These are phyloP conservation scores for Trachelus stipa DNA, from an alignment of 2,888 invertebrate species.

Conservation along the genomic window DNA sequence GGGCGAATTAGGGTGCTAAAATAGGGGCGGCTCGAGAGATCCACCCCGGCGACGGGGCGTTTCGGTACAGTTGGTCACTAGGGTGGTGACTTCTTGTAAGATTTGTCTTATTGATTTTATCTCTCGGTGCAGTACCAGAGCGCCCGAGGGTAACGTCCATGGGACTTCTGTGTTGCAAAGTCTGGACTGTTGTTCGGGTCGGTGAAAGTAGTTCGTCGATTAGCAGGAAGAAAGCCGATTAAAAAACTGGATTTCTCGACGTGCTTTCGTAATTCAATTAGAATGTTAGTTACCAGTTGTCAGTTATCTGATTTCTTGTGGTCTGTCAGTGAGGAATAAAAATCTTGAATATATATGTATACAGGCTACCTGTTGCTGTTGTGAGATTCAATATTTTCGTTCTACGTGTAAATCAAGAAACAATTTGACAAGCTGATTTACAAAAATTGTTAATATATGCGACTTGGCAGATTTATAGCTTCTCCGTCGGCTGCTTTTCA, in stretches of 20 bases:
- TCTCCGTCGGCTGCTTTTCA: neutral
- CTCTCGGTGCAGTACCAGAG: constrained; percentile 11
- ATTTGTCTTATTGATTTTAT: constrained; percentile 16
- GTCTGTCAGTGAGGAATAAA: neutral
- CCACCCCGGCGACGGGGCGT: constrained; percentile 52
- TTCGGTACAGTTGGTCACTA: constrained; percentile 32
- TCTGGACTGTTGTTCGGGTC: neutral
- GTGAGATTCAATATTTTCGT: neutral
- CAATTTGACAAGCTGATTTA: neutral
- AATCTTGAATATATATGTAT: neutral
- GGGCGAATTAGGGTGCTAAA: constrained; percentile 46
- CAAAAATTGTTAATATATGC: neutral
- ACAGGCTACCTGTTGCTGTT: neutral
- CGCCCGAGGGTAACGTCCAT: constrained; percentile 26
- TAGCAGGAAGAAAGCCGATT: neutral
- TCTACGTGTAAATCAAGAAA: neutral
- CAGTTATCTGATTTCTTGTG: neutral
- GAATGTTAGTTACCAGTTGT: neutral
- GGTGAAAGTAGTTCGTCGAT: neutral
- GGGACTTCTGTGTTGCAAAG: constrained; percentile 20
- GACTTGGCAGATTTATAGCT: neutral
- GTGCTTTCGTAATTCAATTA: neutral
- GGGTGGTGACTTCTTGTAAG: constrained; percentile 18
- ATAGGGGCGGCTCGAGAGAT: constrained; percentile 49
- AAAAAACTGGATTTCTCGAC: neutral